Base-by-base conservation (phyloP, 2,888 invertebrate genomes). In the Sympetrum striolatum region DNA sequence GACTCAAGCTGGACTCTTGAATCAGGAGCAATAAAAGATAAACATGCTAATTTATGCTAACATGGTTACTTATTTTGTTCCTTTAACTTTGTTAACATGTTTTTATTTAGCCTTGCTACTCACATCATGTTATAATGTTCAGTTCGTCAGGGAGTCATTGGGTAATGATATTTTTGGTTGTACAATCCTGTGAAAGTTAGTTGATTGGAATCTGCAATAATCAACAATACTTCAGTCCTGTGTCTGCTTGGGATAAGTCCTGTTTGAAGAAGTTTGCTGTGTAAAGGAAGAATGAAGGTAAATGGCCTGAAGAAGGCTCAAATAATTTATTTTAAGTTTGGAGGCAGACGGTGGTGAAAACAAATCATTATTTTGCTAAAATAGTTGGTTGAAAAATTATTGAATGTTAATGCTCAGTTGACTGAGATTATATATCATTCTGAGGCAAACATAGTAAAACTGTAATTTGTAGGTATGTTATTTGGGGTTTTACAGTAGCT, bases 11-110 rank as follows among this genome's bases (percentile, higher is more conserved):
- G 82, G 86, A 86, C 86, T 64, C 86, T 86, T 86, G 86, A 86
- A 86, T 86, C 86, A 86, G 86, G 86, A 86, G 86, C 86, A 86
- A 86, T 86, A 86, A 86, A 86, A 86, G 86, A 86, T 86, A 64
- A 86, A 86, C 60, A 86, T 86, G 86, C 86, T 86, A 86, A 86
- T 86, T 86, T 86, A 86, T 86, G 64, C 60, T 86, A 60, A 64
- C 58, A 60, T 60, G 80, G 22, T 86, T 58, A 60, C 82, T 48
- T 58, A 35, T 37, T 86, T 86, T 44, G 37, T 37, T 44, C 39
- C 80, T 80, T 80, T 80, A 35, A 39, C 39, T 80, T 39, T 14
- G 73, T 31, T 73, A 73, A 73, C 31, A 73, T 31, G 12, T 3
- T 73, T 73, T 73, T 73, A 73, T 73, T 73, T 31, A 3, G 73